Conservation (phyloP, 2,113 vertebrate genomes). For the Nibea coibor region DNA sequence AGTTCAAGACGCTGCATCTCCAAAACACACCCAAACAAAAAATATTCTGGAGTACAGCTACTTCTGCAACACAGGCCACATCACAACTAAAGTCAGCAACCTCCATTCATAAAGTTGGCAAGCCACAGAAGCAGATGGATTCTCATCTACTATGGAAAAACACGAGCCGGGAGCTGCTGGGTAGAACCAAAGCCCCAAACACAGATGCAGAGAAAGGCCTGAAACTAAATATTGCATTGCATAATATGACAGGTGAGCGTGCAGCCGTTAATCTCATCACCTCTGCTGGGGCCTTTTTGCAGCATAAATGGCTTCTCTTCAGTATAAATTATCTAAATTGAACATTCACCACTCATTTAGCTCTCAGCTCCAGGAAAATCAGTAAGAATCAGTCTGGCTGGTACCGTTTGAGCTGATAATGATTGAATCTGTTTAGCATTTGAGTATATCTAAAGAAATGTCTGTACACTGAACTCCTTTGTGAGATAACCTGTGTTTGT, state of each 20-base stretch:
- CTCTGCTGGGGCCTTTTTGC: not conserved
- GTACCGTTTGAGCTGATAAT: not conserved
- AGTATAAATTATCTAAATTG: not conserved
- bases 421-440: not conserved
- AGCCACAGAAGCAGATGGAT: constrained; percentile 11
- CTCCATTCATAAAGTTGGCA: not conserved
- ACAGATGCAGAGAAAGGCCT: not conserved
- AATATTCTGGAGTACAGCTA: not conserved
- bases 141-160: not conserved
- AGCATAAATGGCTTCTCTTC: not conserved
- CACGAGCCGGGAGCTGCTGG: not conserved
- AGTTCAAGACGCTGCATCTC: not conserved
- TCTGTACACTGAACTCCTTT: not conserved
- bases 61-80: not conserved
- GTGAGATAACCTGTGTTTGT: constrained; percentile 4
- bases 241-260: constrained; percentile 54
- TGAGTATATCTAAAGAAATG: not conserved
- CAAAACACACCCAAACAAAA: constrained; percentile 13
- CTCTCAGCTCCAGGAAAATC: not conserved
- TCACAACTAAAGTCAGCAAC: constrained; percentile 7
- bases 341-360: not conserved
- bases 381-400: not conserved
- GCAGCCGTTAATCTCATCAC: constrained; percentile 2
- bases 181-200: not conserved
- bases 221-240: constrained; percentile 12